Evolutionary conservation across 1,140 invertebrate species (phyloP).

Genomic region (Bombus polaris): DNA sequence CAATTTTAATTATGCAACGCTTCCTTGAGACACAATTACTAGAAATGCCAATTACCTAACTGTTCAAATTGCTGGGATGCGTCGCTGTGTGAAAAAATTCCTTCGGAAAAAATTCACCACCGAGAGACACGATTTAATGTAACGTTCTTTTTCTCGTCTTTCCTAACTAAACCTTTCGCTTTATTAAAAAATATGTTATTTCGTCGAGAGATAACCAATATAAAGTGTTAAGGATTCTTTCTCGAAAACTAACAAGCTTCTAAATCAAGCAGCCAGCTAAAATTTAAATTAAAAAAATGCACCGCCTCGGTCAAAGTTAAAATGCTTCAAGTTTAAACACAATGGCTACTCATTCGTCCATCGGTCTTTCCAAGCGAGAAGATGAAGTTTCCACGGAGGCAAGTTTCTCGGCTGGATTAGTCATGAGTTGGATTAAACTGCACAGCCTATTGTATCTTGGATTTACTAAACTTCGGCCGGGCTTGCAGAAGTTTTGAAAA

Average conservation of each 20-base stretch:
- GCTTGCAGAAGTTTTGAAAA: conserved; percentile 21
- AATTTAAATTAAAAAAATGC: background rate
- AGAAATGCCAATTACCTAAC: conserved; percentile 43
- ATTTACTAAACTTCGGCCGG: conserved; percentile 62
- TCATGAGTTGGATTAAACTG: conserved; percentile 67
- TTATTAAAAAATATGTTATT: background rate
- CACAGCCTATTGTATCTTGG: conserved; percentile 67
- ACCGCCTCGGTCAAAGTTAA: background rate
- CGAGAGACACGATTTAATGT: background rate
- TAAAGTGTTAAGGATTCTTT: background rate
- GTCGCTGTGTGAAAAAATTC: conserved; percentile 25
- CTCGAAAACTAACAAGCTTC: background rate
- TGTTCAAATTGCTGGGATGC: conserved; percentile 32
- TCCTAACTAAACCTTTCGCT: background rate
- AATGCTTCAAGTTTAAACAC: conserved; percentile 28
- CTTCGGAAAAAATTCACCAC: background rate
- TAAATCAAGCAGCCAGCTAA: background rate
- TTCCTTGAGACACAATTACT: conserved; percentile 32
- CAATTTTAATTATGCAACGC: background rate
- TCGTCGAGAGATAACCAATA: background rate
- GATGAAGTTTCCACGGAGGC: conserved; percentile 59
- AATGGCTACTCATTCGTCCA: conserved; percentile 30
- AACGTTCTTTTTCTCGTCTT: background rate
- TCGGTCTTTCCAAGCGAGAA: conserved; percentile 37
- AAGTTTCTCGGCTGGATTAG: conserved; percentile 70